Evolutionary conservation across 2,888 invertebrate species (phyloP).

Genomic region (Leistus spinibarbis): DNA sequence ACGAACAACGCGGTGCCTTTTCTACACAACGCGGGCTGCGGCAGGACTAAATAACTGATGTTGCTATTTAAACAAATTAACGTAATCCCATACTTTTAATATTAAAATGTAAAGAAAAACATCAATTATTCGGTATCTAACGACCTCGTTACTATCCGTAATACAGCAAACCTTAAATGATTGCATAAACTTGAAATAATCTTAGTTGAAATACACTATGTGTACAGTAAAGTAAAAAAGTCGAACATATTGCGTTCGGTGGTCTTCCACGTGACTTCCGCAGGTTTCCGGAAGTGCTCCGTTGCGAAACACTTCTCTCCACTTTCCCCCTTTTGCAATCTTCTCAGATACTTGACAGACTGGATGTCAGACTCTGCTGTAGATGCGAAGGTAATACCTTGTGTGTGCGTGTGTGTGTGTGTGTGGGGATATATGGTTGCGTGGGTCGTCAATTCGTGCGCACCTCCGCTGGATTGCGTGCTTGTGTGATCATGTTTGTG

Average conservation of each 20-base stretch:
- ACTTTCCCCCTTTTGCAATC: background rate
- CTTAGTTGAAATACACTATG: too few species aligned
- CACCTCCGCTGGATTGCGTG: background rate
- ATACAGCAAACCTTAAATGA: too few species aligned
- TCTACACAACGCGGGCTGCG: background rate
- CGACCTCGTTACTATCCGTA: too few species aligned
- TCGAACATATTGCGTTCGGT: conserved; percentile 22
- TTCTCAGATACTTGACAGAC: background rate
- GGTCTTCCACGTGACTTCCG: conserved; percentile 32
- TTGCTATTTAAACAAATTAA: background rate
- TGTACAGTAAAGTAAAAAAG: too few species aligned
- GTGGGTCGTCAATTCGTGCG: background rate
- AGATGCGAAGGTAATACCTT: background rate
- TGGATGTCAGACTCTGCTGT: background rate
- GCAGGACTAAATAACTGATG: background rate
- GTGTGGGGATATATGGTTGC: background rate
- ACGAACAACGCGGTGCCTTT: background rate
- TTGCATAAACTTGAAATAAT: too few species aligned
- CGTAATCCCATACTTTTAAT: background rate
- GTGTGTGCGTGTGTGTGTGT: too few species aligned
- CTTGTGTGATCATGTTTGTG: background rate
- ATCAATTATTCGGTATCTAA: too few species aligned
- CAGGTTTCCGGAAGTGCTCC: conserved; percentile 23
- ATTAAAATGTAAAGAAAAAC: background rate
- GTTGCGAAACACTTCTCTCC: conserved; percentile 5